Base-by-base conservation (phyloP, 2,888 invertebrate genomes). In the Hirtodrosophila duncani region DNA sequence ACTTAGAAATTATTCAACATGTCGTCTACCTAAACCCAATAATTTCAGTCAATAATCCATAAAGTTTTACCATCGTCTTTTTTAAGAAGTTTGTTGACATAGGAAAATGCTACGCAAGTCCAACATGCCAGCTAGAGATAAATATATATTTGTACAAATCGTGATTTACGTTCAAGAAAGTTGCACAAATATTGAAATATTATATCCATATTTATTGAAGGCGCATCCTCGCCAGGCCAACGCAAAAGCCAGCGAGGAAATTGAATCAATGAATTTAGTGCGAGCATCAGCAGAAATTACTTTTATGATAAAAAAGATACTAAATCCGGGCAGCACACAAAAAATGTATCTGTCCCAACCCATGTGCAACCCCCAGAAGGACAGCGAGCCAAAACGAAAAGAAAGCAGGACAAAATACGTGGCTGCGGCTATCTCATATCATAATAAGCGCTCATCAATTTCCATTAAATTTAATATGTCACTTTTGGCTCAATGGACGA, bases 391-490 rank as follows among this genome's bases (percentile, higher is more conserved):
- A 13, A 18, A 29, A 8, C 11, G 20, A 20, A 33, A 24, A 11
- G 13, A 34, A 37, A 37, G 14, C 26, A 48, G 24, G 8, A 6
- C 29, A 13, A 30, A 36, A 42, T 41, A 45, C 36, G 38, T 37
- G 45, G 44, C 42, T 52, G 39, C 8, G 57, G 50, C 74, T 74
- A 75, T 74, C 74, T 83, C 82, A 83, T 83, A 83, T 83, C 83
- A 83, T 83, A 84, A 84, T 83, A 78, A 81, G 80, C 70, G 65
- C 82, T 84, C 83, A 84, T 84, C 83, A 83, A 84, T 84, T 84
- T 84, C 84, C 84, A 84, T 84, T 84, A 84, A 83, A 81, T 82
- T 84, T 84, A 84, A 84, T 84, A 84, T 79, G 81, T 75, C 78
- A 78, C 81, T 78, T 68, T 59, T 59, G 60, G 64, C 67, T 56